Conservation (phyloP, 2,888 invertebrate species). For the Monoplex corrugatus region DNA sequence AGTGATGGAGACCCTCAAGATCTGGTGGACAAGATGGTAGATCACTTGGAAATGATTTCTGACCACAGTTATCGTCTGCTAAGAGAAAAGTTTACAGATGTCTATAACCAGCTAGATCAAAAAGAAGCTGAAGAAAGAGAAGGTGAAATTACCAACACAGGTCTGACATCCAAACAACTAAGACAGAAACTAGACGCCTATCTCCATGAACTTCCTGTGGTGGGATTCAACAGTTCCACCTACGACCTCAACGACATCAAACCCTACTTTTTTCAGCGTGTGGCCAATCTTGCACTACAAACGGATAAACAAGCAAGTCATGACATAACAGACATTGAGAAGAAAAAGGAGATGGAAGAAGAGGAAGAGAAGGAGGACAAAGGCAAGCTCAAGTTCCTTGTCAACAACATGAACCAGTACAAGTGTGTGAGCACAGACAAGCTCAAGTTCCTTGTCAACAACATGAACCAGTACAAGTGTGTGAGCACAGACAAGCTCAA, state of each 20-base stretch:
- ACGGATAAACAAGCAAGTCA: background rate
- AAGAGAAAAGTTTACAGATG: background rate
- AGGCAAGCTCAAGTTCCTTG: background rate
- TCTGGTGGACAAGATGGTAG: background rate
- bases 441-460: background rate
- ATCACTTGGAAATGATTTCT: background rate
- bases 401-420: slow-evolving; percentile 18
- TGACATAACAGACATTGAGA: background rate
- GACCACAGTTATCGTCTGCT: background rate
- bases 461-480: too few species aligned
- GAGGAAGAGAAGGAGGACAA: slow-evolving; percentile 14
- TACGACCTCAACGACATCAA: slow-evolving; percentile 25
- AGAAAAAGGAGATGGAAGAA: background rate
- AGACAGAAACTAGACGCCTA: background rate
- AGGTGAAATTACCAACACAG: background rate
- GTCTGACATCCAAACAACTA: background rate
- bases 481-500: background rate
- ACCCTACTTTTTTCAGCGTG: background rate
- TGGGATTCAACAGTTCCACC: background rate
- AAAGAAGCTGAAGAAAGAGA: background rate
- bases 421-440: background rate
- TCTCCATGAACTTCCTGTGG: slow-evolving; percentile 10
- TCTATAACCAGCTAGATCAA: background rate
- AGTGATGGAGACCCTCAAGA: slow-evolving; percentile 6
- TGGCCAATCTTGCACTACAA: background rate